Base-by-base conservation (phyloP, 2,113 vertebrate species). In the Lepisosteus oculatus region DNA sequence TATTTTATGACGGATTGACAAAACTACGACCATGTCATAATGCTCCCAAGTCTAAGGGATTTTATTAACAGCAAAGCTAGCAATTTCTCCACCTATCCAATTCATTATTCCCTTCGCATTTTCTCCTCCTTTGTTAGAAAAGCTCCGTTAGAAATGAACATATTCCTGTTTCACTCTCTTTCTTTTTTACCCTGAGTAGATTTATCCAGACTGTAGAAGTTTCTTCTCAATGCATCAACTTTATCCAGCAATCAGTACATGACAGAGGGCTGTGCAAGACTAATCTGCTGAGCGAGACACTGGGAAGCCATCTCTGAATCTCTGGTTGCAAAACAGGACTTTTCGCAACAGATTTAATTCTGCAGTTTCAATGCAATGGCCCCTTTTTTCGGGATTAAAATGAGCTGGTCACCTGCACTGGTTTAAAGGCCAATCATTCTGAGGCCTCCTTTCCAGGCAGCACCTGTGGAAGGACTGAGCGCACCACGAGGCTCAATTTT, bases 201-300 rank as follows among this genome's bases (percentile, higher is more conserved):
- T 68, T 55, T 68, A 55, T 55, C 47, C 51, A 43, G 67, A 55
- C 67, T 43, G 13, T n/a, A 55, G 55, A 68, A 55, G 54, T 68
- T 68, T 57, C 55, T 43, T 54, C 55, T 14, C 54, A 56, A 68
- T 68, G 56, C 55, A 68, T 68, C 67, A 57, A 17, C 42, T 56
- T 68, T 68, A 68, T 68, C 67, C 67, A 57, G 51, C 67, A 68
- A 68, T 68, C 67, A 68, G 67, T 68, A 68, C 67, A 68, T 68
- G 67, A 68, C 67, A 68, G 67, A 44, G 66, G 54, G 56, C 67
- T 56, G 54, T 68, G 67, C 67, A 56, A 42, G 54, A 56, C 51
- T 68, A 57, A 68, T 56, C 67, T 44, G 56, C 67, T 55, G 67
- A 56, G 51, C 54, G 17, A 68, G 47, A 54, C 67, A 14, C n/a